Conservation (phyloP, 2,888 invertebrate genomes). For the Cephus rjabovi region DNA sequence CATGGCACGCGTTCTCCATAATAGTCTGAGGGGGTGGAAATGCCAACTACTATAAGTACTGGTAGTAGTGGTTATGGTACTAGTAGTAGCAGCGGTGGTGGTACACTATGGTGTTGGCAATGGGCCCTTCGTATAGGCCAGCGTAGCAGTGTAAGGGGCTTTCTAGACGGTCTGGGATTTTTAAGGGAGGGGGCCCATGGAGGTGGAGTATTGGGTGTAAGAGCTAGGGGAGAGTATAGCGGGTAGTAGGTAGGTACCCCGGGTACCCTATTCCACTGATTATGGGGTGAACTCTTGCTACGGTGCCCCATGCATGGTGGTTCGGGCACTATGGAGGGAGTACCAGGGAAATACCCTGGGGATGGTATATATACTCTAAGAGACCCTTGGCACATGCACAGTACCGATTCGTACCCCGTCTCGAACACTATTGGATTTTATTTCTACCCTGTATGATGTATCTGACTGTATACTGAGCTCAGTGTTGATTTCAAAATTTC, state of each 20-base stretch:
- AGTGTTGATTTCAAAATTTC: background rate
- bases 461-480: background rate
- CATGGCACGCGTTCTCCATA: constrained; percentile 56
- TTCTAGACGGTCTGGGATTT: background rate
- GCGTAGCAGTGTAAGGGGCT: background rate
- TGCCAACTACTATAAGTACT: background rate
- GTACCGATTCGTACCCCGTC: constrained; percentile 58
- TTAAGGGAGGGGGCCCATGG: background rate
- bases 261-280: constrained; percentile 42
- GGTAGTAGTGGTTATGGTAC: too few relatives aligned
- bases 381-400: constrained; percentile 57
- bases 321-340: constrained; percentile 45
- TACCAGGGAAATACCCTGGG: constrained; percentile 49
- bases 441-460: background rate
- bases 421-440: constrained; percentile 29
- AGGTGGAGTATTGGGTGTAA: constrained; percentile 7
- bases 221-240: constrained; percentile 2
- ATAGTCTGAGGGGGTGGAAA: background rate
- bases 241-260: constrained; percentile 22
- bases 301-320: constrained; percentile 54
- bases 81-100: background rate
- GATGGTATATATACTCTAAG: constrained; percentile 58
- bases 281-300: constrained; percentile 55
- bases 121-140: background rate
- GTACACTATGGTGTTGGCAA: background rate